phyloP scores from a whole-genome alignment of 2,888 invertebrate species.

The Lasioglossum lativentre region DNA sequence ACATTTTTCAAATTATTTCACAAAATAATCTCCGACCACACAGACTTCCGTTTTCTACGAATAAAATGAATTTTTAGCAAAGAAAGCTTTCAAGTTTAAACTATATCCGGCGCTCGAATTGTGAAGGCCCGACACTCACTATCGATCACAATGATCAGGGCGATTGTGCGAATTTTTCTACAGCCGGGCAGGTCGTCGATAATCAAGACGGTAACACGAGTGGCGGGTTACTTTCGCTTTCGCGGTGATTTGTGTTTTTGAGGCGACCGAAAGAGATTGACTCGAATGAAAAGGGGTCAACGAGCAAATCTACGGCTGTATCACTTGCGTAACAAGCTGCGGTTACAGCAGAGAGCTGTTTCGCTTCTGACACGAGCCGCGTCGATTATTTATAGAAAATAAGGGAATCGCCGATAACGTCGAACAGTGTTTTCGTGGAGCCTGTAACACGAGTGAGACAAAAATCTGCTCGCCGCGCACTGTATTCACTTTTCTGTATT shows the following conservation, averaged over 20 bases:
- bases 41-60: not conserved
- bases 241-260: constrained; percentile 49
- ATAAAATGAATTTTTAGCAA: not conserved
- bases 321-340: constrained; percentile 53
- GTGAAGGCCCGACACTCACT: not conserved
- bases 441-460: not conserved
- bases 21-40: not conserved
- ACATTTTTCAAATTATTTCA: not conserved
- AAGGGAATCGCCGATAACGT: constrained; percentile 28
- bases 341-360: constrained; percentile 33
- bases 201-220: constrained; percentile 39
- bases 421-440: not conserved
- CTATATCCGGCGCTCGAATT: not conserved
- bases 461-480: not conserved
- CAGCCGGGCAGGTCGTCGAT: not conserved
- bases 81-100: not conserved
- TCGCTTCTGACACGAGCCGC: constrained; percentile 31
- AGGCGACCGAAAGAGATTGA: constrained; percentile 41
- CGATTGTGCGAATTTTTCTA: not conserved
- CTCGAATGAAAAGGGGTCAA: constrained; percentile 55
- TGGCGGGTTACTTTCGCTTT: constrained; percentile 50
- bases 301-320: constrained; percentile 54
- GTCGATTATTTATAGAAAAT: constrained; percentile 59
- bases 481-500: not conserved
- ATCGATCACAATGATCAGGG: not conserved